Conservation (phyloP, 1,140 invertebrate genomes). For the Bombus pascuorum region DNA sequence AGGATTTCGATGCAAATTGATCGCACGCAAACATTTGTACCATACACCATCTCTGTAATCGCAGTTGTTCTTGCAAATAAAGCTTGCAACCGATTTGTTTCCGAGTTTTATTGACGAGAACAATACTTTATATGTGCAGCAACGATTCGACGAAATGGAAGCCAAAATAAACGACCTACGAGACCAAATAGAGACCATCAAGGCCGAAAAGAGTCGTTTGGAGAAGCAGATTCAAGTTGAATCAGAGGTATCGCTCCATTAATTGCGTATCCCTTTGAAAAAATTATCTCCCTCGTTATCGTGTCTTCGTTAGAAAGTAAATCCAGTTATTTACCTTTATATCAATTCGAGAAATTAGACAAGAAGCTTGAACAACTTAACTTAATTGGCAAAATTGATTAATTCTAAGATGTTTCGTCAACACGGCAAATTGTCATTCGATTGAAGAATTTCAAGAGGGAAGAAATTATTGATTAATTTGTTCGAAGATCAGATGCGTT, state of each 20-base stretch:
- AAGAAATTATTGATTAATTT: not conserved
- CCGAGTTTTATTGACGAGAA: slow-evolving; percentile 75
- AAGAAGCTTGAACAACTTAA: no score
- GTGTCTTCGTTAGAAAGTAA: not conserved
- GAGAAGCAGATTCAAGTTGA: slow-evolving; percentile 77
- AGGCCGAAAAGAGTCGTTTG: slow-evolving; percentile 76
- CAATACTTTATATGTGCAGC: slow-evolving; percentile 76
- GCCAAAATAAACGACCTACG: slow-evolving; percentile 78
- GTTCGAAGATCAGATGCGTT: not conserved
- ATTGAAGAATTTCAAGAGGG: not conserved
- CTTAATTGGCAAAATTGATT: no score
- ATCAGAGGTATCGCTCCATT: slow-evolving; percentile 72
- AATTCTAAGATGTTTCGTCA: no score
- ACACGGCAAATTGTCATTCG: not conserved
- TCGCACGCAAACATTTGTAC: slow-evolving; percentile 29
- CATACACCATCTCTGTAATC: slow-evolving; percentile 54
- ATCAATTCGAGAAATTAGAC: no score
- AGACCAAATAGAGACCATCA: slow-evolving; percentile 76
- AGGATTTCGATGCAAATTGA: slow-evolving; percentile 31
- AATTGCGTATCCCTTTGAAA: not conserved
- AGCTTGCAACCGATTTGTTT: slow-evolving; percentile 57
- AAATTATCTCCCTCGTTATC: not conserved
- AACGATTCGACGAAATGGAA: slow-evolving; percentile 81
- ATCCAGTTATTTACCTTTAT: no score
- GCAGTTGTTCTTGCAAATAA: slow-evolving; percentile 69